phyloP scores from a whole-genome alignment of 2,113 vertebrate genomes.

The Lepus americanus region DNA sequence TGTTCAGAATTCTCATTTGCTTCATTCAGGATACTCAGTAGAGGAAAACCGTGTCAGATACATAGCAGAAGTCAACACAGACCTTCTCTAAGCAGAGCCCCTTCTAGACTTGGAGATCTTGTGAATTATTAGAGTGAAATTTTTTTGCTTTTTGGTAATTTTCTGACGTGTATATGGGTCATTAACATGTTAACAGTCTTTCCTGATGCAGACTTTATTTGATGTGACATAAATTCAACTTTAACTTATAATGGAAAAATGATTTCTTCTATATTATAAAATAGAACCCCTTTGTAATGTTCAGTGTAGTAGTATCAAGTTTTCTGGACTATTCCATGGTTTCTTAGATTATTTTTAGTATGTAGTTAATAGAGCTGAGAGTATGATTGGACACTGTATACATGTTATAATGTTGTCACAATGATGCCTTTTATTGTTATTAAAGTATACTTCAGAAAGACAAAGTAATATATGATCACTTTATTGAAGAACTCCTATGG shows the following conservation, averaged over 20 bases:
- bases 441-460: slow-evolving; percentile 23
- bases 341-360: slow-evolving; percentile 54
- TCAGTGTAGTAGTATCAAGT: slow-evolving; percentile 34
- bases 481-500: slow-evolving; percentile 19
- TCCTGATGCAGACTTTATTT: slow-evolving; percentile 30
- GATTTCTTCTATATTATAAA: slow-evolving; percentile 50
- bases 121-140: slow-evolving; percentile 19
- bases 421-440: slow-evolving; percentile 45
- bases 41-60: background rate
- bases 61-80: background rate
- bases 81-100: background rate
- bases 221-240: slow-evolving; percentile 49
- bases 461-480: slow-evolving; percentile 6
- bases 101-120: slow-evolving; percentile 34
- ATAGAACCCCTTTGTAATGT: slow-evolving; percentile 42
- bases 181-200: slow-evolving; percentile 13
- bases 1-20: slow-evolving; percentile 18
- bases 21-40: background rate
- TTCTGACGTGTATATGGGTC: background rate
- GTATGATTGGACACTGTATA: background rate
- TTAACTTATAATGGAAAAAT: slow-evolving; percentile 62
- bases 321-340: slow-evolving; percentile 11
- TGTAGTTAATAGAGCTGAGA: background rate
- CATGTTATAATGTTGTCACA: slow-evolving; percentile 34
- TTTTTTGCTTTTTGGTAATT: slow-evolving; percentile 10